These are phyloP conservation scores for Petrolisthes cinctipes DNA, from an alignment of 2,888 invertebrate genomes.

Conservation along the genomic window DNA sequence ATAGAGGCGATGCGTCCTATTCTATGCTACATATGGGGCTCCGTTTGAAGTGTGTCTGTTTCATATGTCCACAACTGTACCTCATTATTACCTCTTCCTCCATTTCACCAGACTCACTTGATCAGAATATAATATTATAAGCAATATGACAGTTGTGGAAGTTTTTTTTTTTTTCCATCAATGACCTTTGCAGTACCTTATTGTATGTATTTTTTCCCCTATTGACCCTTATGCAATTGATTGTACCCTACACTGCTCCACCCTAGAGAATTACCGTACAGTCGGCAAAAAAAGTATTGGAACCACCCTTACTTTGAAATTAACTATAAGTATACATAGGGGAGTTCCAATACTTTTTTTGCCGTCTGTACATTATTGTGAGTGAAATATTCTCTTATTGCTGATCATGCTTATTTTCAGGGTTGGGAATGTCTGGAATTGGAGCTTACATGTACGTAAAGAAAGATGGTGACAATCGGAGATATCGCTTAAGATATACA, in stretches of 20 bases:
- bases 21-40: not conserved
- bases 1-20: too few species aligned
- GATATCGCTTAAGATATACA: slow-evolving; percentile 24
- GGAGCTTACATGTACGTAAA: not conserved
- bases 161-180: too few species aligned
- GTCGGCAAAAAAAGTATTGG: too few species aligned
- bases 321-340: too few species aligned
- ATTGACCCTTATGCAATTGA: not conserved
- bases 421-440: not conserved
- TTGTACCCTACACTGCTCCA: not conserved
- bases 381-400: too few species aligned
- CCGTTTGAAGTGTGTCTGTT: not conserved
- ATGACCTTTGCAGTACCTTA: not conserved
- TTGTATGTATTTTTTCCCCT: not conserved
- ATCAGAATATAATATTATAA: too few species aligned
- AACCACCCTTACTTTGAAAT: too few species aligned
- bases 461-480: not conserved
- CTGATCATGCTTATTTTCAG: not conserved
- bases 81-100: not conserved
- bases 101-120: too few species aligned
- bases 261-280: too few species aligned
- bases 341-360: too few species aligned
- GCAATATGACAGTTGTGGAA: too few species aligned
- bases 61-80: not conserved
- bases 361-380: too few species aligned